Evolutionary conservation across 2,113 vertebrate species (phyloP).

Genomic region (Bubo bubo): DNA sequence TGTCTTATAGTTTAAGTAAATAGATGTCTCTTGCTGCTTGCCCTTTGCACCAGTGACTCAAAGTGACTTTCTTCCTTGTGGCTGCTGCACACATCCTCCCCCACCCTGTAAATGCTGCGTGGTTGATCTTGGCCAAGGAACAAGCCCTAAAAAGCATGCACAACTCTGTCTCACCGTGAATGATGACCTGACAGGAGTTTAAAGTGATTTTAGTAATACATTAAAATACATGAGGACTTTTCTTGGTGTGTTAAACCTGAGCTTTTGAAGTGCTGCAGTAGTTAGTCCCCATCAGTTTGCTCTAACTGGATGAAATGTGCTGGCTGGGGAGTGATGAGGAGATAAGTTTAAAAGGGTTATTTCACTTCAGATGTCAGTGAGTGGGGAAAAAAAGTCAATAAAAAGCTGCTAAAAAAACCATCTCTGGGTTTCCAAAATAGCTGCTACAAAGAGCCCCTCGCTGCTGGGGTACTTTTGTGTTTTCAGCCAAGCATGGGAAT

Average conservation of each 20-base stretch:
- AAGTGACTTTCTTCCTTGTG: neutral
- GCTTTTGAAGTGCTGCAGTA: neutral
- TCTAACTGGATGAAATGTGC: neutral
- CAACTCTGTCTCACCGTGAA: neutral
- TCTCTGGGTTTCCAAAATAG: neutral
- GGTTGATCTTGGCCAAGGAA: neutral
- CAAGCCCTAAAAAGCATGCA: neutral
- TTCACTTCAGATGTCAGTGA: neutral
- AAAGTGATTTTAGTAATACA: neutral
- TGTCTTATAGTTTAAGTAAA: neutral
- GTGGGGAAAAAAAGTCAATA: neutral
- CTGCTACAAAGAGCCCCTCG: neutral
- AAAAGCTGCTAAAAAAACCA: neutral
- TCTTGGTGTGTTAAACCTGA: neutral
- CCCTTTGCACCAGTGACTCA: neutral
- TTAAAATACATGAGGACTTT: neutral
- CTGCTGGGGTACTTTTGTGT: neutral
- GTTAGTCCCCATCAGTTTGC: neutral
- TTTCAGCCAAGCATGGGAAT: neutral
- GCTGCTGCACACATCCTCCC: neutral
- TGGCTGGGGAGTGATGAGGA: neutral
- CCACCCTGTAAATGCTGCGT: accelerated
- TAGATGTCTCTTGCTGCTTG: neutral
- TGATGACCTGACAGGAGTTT: neutral
- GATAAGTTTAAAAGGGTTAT: neutral